These are phyloP conservation scores for Pegea sp. DNA, from an alignment of 23 tunicate genomes.

Conservation along the genomic window DNA sequence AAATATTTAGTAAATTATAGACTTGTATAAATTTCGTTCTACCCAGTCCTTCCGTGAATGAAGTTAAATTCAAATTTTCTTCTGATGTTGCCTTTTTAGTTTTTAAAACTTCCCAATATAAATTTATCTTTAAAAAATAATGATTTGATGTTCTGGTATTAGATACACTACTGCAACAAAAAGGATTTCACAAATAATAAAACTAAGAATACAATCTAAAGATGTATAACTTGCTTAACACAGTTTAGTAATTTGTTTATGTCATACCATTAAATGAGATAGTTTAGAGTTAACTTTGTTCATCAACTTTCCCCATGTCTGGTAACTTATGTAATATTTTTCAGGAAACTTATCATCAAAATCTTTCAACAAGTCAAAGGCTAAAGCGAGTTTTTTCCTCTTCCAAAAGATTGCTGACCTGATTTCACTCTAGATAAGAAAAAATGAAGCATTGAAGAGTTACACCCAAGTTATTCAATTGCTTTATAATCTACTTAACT, in stretches of 20 bases:
- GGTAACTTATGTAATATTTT: too few relatives aligned
- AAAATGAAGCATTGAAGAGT: background rate
- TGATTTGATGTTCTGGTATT: too few relatives aligned
- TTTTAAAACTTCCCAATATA: constrained; percentile 48
- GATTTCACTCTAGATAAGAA: constrained; percentile 49
- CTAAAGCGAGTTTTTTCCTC: constrained; percentile 37
- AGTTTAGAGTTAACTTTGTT: constrained; percentile 16
- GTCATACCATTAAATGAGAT: constrained; percentile 13
- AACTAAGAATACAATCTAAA: background rate
- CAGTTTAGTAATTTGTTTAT: background rate
- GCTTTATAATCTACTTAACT: too few relatives aligned
- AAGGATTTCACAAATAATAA: background rate
- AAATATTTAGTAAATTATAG: constrained; percentile 42
- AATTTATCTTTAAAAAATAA: constrained; percentile 8
- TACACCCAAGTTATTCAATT: too few relatives aligned
- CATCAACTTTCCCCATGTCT: too few relatives aligned
- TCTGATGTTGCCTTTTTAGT: background rate
- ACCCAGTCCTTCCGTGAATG: constrained; percentile 9
- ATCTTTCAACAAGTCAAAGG: constrained; percentile 52
- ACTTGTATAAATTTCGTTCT: constrained; percentile 28
- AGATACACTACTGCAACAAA: background rate
- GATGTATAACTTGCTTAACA: background rate
- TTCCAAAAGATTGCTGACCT: constrained; percentile 48
- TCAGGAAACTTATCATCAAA: too few relatives aligned
- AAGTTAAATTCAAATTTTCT: background rate